Conservation (phyloP, 2,888 invertebrate species). For the Leucoma salicis region DNA sequence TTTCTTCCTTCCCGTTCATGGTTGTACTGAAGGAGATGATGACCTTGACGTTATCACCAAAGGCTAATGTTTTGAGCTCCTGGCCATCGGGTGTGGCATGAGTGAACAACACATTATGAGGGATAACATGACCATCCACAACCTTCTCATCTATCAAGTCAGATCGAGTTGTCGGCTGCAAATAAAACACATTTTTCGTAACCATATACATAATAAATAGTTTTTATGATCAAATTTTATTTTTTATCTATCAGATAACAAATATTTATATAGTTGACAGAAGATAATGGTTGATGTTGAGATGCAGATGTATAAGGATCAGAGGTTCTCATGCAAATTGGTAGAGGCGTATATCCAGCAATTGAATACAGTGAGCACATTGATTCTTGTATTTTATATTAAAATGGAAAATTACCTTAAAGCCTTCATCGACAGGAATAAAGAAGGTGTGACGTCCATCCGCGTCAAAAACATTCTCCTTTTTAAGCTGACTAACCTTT, state of each 20-base stretch:
- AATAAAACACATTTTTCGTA: conserved; percentile 15
- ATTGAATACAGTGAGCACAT: too few relatives aligned
- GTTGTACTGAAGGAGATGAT: conserved; percentile 89
- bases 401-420: conserved; percentile 84
- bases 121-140: conserved; percentile 95
- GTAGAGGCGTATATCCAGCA: too few relatives aligned
- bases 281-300: too few relatives aligned
- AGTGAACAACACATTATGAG: conserved; percentile 92
- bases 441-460: conserved; percentile 94
- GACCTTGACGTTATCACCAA: conserved; percentile 92
- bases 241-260: too few relatives aligned
- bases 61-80: conserved; percentile 90
- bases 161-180: conserved; percentile 85
- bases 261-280: too few relatives aligned
- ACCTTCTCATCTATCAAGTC: conserved; percentile 91
- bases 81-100: conserved; percentile 88
- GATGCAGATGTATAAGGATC: too few relatives aligned
- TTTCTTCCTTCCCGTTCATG: conserved; percentile 84
- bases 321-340: too few relatives aligned
- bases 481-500: conserved; percentile 87
- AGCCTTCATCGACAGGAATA: conserved; percentile 94
- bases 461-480: conserved; percentile 88
- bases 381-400: conserved; percentile 5
- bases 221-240: too few relatives aligned
- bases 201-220: neutral